Evolutionary conservation across 2,113 vertebrate genomes (phyloP).

Genomic region (Rhagologus leucostigma): DNA sequence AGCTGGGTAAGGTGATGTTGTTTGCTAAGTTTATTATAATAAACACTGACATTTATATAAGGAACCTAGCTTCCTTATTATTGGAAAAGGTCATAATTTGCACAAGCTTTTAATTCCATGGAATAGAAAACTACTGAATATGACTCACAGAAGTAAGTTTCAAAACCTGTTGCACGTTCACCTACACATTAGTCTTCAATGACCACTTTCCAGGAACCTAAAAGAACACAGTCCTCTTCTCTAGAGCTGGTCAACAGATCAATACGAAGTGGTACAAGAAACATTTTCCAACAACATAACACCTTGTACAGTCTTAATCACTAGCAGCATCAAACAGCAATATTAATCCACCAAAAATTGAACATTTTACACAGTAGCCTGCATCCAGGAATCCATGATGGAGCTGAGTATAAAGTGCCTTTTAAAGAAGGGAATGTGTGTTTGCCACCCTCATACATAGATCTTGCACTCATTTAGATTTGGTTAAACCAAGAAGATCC

Average conservation of each 20-base stretch:
- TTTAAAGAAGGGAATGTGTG: not conserved
- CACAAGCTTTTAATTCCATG: not conserved
- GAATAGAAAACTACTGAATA: not conserved
- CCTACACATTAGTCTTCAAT: not conserved
- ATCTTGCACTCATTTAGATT: not conserved
- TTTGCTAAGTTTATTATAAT: slow-evolving; percentile 1
- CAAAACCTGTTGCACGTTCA: not conserved
- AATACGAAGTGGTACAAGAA: not conserved
- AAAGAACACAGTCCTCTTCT: not conserved
- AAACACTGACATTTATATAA: not conserved
- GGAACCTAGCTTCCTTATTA: not conserved
- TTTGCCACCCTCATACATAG: not conserved
- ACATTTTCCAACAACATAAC: not conserved
- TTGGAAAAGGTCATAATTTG: not conserved
- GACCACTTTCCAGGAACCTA: not conserved
- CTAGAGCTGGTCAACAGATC: not conserved
- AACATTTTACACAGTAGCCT: not conserved
- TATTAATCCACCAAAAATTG: not conserved
- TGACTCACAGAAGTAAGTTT: not conserved
- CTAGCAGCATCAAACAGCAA: slow-evolving; percentile 17
- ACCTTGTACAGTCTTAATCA: not conserved
- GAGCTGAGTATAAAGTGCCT: not conserved
- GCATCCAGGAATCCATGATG: slow-evolving; percentile 23
- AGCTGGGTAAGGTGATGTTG: not conserved
- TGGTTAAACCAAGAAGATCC: slow-evolving; percentile 15